Evolutionary conservation across 2,888 invertebrate genomes (phyloP), one percentile per base, ranked within the genome.

Genomic region (Noctua janthe): DNA sequence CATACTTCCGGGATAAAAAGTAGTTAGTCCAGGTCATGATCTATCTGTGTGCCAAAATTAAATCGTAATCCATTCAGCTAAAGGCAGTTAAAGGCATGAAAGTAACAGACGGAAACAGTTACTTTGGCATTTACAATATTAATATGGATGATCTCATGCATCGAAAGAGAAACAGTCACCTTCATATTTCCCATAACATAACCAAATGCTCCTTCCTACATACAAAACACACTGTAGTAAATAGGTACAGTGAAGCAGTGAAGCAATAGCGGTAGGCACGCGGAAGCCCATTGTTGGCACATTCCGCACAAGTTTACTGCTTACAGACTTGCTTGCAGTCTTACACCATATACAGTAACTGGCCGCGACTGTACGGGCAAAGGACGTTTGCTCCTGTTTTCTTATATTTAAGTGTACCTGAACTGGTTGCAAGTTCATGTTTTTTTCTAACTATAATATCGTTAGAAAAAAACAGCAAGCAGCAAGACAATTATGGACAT

Each of bases 251-350:
- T 71, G 39, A 17, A 74, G 71, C 51, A 64, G 80, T 66, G 10
- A 74, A 76, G 67, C 66, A 72, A 72, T 71, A 70, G 35, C 11
- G 43, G n/a, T 15, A 51, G 73, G 87, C 47, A 89, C 76, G 87
- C 88, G 90, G 88, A 89, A 88, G 81, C 56, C 75, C 75, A 86
- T 88, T 88, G 88, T 89, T 83, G 76, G 74, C 80, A 74, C 89
- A 89, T 89, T 88, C 89, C 87, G 66, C 85, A 56, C 78, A 71
- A 83, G 74, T 88, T 88, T 67, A 87, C 72, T 76, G 62, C 88
- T 59, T 59, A 81, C 43, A 66, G 13, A 74, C 73, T 73, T 39
- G 67, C 66, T 82, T 51, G 79, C 43, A n/a, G 78, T 78, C 67
- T 82, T 59, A 79, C 35, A n/a, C 84, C 87, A 59, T 84, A 87